Evolutionary conservation across 2,888 invertebrate species (phyloP).

Genomic region (Pollenia labialis): DNA sequence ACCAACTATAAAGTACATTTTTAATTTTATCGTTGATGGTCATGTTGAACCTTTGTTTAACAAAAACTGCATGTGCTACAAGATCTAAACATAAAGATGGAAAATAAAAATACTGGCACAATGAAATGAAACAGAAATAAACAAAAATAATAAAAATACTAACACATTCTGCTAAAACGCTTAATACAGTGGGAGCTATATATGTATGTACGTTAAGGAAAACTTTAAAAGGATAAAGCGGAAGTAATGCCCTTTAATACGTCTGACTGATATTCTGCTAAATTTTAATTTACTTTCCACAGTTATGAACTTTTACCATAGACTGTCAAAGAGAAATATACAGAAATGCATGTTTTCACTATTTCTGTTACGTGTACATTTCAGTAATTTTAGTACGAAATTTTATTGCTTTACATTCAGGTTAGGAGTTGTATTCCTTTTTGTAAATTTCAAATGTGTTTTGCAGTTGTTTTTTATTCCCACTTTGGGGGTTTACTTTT

Average conservation of each 20-base stretch:
- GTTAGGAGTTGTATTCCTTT: constrained; percentile 34
- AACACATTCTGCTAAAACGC: constrained; percentile 26
- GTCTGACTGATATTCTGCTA: no score
- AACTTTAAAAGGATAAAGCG: no score
- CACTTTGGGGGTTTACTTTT: constrained; percentile 20
- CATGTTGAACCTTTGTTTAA: constrained; percentile 16
- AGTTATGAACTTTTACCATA: no score
- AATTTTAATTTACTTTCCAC: no score
- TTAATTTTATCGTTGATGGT: constrained; percentile 31
- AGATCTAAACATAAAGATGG: not conserved
- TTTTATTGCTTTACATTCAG: constrained; percentile 67
- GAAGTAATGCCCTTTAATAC: no score
- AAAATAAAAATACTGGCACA: not conserved
- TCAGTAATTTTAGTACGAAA: constrained; percentile 34
- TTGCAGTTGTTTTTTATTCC: constrained; percentile 36
- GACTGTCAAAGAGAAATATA: not conserved
- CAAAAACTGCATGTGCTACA: constrained; percentile 4
- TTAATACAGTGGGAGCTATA: not conserved
- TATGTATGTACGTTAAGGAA: no score
- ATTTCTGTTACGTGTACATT: constrained; percentile 11
- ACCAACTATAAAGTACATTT: not conserved
- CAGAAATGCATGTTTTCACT: constrained; percentile 1
- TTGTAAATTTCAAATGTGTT: not conserved
- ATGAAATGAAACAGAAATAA: constrained; percentile 3
- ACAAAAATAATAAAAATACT: not conserved